These are phyloP conservation scores for Tarsius wallacei DNA, from an alignment of 2,797 vertebrate species.

Conservation along the genomic window DNA sequence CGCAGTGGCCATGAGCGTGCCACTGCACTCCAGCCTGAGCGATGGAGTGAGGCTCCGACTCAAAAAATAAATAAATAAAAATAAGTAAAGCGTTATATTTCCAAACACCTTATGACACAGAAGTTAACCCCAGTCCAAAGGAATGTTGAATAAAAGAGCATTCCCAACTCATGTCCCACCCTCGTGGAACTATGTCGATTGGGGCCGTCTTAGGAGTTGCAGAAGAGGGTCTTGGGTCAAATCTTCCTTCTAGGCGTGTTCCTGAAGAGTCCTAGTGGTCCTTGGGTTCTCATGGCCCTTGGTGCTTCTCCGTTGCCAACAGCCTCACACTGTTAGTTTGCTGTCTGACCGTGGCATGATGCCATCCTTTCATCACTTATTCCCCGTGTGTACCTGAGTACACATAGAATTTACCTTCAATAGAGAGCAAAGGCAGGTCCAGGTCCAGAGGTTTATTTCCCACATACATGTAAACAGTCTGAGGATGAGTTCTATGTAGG, in stretches of 20 bases:
- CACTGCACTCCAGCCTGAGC: too few species aligned
- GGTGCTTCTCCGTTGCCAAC: neutral
- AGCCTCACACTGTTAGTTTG: neutral
- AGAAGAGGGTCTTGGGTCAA: neutral
- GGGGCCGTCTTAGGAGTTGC: neutral
- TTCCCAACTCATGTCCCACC: neutral
- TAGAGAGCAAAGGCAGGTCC: neutral
- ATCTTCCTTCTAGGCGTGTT: neutral
- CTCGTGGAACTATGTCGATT: neutral
- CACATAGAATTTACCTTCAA: neutral
- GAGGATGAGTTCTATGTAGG: neutral
- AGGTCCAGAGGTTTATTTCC: neutral
- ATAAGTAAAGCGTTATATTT: neutral
- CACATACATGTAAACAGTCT: neutral
- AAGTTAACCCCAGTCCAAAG: neutral
- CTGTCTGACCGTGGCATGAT: neutral
- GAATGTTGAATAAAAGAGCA: neutral
- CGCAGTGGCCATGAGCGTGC: too few species aligned
- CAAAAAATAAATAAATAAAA: too few species aligned
- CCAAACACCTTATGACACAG: neutral
- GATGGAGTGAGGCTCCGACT: too few species aligned
- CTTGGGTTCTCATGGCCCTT: accelerated
- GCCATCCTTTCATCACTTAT: neutral
- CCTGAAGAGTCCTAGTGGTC: neutral
- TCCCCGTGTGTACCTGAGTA: neutral